Evolutionary conservation across 2,797 vertebrate genomes (phyloP), one percentile per base, ranked within the genome.

Genomic region (Synaphobranchus kaupii): DNA sequence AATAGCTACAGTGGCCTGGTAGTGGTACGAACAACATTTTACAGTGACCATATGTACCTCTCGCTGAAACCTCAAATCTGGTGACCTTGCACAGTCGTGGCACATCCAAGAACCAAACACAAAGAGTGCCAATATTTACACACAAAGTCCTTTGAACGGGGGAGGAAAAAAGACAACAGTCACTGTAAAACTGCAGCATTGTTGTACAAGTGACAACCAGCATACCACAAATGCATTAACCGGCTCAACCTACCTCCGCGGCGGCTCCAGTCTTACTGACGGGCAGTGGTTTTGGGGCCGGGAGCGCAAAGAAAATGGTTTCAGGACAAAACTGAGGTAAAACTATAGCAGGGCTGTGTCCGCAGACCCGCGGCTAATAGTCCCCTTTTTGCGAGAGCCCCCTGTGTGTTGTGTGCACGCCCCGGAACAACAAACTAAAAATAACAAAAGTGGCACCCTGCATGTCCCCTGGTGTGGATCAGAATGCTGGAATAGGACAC

Each of bases 391-490:
- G 90, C 84, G 39, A 87, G 93, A 73, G 90, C 87, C 88, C 86
- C 83, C 87, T 88, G 92, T 90, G 90, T 54, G 88, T 89, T 90
- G 90, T 47, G 39, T 47, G 13, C 20, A 47, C 1, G 73, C 47
- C 58, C 88, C 50, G 39, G 93, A 92, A 93, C 93, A 94, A 94
- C 91, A 92, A 88, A 87, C 95, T 96, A 96, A 95, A 96, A 96
- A 96, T 96, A 96, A 92, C 90, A 63, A 78, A 88, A 83, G 92
- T 92, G 92, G 91, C 86, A 91, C 63, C 89, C 94, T 91, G 90
- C 87, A 90, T 91, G 90, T 84, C 85, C 92, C 92, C 92, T 89
- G 73, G 89, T 80, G 88, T 90, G 88, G 91, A 93, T 94, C 88
- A 89, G 84, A 92, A 87, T 90, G 92, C 85, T 90, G 90, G 90